Evolutionary conservation across 2,888 invertebrate species (phyloP).

Genomic region (Leucophenga maculata): DNA sequence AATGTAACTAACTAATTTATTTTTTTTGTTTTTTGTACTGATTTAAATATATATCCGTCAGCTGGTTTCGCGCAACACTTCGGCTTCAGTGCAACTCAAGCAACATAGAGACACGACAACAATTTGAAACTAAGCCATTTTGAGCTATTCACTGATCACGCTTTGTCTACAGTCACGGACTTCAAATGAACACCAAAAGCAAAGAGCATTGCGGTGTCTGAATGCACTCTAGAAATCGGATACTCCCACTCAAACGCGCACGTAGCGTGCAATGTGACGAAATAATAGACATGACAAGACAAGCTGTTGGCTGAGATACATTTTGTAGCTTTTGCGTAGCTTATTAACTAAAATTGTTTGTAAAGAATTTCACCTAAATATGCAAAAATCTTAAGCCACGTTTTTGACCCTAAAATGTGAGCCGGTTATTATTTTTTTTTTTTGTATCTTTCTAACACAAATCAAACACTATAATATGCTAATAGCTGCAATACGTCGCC

Average conservation of each 20-base stretch:
- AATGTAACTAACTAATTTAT: slow-evolving; percentile 44
- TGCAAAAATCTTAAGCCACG: not conserved
- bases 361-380: slow-evolving; percentile 2
- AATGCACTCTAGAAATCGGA: slow-evolving; percentile 33
- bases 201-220: slow-evolving; percentile 17
- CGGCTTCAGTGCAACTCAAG: not conserved
- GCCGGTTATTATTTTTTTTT: not conserved
- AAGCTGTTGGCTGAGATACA: too few species aligned
- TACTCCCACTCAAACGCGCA: slow-evolving; percentile 7
- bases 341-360: too few species aligned
- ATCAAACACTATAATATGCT: slow-evolving; percentile 28
- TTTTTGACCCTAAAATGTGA: too few species aligned
- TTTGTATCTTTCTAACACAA: slow-evolving; percentile 7
- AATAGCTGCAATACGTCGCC: slow-evolving; percentile 26
- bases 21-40: not conserved
- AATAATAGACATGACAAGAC: too few species aligned
- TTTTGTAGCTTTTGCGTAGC: too few species aligned
- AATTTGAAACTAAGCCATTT: slow-evolving; percentile 36
- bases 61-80: not conserved
- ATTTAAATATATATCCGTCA: slow-evolving; percentile 4
- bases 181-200: slow-evolving; percentile 2
- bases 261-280: not conserved
- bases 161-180: slow-evolving; percentile 20
- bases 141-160: slow-evolving; percentile 42
- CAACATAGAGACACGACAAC: not conserved